Evolutionary conservation across 2,113 vertebrate species (phyloP).

Genomic region (Perca flavescens): DNA sequence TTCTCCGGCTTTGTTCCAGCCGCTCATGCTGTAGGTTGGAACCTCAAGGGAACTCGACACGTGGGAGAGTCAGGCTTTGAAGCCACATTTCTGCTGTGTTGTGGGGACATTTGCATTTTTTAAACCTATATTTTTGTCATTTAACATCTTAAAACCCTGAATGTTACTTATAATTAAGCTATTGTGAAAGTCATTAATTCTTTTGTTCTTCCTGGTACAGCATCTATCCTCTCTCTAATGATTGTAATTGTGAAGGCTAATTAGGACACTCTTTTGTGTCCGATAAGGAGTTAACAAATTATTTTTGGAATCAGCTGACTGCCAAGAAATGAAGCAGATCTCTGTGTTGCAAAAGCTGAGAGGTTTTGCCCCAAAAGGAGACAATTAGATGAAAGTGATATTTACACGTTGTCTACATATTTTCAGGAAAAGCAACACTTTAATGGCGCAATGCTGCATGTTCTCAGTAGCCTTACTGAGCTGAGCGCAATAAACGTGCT

Average conservation of each 20-base stretch:
- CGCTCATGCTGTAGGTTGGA: conserved; percentile 9
- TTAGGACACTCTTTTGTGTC: not conserved
- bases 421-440: conserved; percentile 8
- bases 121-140: not conserved
- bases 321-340: conserved; percentile 1
- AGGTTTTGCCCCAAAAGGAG: not conserved
- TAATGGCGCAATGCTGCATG: no score
- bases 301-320: not conserved
- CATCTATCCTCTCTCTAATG: not conserved
- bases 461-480: not conserved
- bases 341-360: not conserved
- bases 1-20: conserved; percentile 50
- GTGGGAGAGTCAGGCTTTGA: conserved; percentile 23
- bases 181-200: not conserved
- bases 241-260: not conserved
- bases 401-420: conserved; percentile 24
- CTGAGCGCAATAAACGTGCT: not conserved
- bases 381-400: not conserved
- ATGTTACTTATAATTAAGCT: not conserved
- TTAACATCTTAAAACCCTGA: conserved; percentile 6
- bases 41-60: conserved; percentile 35
- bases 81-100: not conserved
- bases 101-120: conserved; percentile 7
- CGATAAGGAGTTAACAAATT: not conserved
- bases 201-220: not conserved